Percentiles rank a stretch among this genome's conserved stretches.
phyloP scores from a whole-genome alignment of 1,140 invertebrate species.

The Probaryconus sp. region DNA sequence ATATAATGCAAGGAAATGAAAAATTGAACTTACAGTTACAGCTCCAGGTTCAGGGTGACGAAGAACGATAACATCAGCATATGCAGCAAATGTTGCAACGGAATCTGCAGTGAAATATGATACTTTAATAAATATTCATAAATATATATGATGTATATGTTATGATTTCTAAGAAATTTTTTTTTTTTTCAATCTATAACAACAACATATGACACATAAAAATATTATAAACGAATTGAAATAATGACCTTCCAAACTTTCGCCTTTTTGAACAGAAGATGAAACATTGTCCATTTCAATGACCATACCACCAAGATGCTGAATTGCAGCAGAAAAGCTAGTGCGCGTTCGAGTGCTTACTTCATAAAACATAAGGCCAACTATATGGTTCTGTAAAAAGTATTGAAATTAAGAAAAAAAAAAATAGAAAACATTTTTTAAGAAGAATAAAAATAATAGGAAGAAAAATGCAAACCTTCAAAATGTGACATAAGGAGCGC shows the following conservation, averaged over 20 bases:
- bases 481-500: slow-evolving; percentile 88
- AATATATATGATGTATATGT: slow-evolving; percentile 1
- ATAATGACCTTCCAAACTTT: slow-evolving; percentile 95
- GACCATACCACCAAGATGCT: slow-evolving; percentile 94
- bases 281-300: slow-evolving; percentile 92
- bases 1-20: background rate
- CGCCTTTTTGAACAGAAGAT: slow-evolving; percentile 98
- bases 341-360: slow-evolving; percentile 96
- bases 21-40: slow-evolving; percentile 84
- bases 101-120: slow-evolving; percentile 81
- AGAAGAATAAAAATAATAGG: slow-evolving; percentile 1
- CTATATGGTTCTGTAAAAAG: slow-evolving; percentile 88
- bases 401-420: slow-evolving; percentile 12
- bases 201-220: too few species aligned
- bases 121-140: background rate
- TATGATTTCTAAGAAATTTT: background rate
- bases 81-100: slow-evolving; percentile 90
- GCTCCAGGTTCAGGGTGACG: slow-evolving; percentile 96
- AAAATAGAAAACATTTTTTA: slow-evolving; percentile 5
- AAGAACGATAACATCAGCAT: slow-evolving; percentile 95
- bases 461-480: slow-evolving; percentile 80
- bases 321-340: slow-evolving; percentile 98
- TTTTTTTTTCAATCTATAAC: too few species aligned
- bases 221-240: too few species aligned
- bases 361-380: slow-evolving; percentile 98